These are phyloP conservation scores for Drosophila setosimentum DNA, from an alignment of 2,888 invertebrate species.

Conservation along the genomic window DNA sequence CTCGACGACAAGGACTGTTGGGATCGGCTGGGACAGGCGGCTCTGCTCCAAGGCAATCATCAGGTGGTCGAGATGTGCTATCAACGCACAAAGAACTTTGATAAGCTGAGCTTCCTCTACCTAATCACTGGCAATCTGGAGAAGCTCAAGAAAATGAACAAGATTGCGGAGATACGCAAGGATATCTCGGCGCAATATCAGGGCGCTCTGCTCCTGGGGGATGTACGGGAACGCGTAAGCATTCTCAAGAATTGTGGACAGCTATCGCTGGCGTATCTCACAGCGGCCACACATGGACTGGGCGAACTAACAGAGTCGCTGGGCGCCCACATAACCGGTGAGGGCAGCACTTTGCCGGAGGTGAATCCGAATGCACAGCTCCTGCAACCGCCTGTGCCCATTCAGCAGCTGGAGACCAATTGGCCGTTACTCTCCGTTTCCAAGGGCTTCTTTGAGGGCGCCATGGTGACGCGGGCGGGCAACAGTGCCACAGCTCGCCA, in stretches of 20 bases:
- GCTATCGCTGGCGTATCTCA: slow-evolving; percentile 95
- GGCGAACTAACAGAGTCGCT: slow-evolving; percentile 91
- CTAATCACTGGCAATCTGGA: slow-evolving; percentile 99
- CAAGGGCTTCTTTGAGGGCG: slow-evolving; percentile 89
- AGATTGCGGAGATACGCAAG: slow-evolving; percentile 99
- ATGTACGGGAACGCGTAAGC: slow-evolving; percentile 94
- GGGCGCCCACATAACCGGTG: slow-evolving; percentile 88
- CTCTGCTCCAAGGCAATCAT: slow-evolving; percentile 96
- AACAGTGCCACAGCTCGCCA: slow-evolving; percentile 84
- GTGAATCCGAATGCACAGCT: slow-evolving; percentile 91
- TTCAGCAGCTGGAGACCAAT: slow-evolving; percentile 96
- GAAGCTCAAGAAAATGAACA: slow-evolving; percentile 99
- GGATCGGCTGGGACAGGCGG: slow-evolving; percentile 97
- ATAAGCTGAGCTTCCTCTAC: slow-evolving; percentile 98
- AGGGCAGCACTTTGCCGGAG: slow-evolving; percentile 89
- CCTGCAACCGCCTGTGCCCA: slow-evolving; percentile 95
- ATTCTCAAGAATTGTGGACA: slow-evolving; percentile 92
- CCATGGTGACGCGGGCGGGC: slow-evolving; percentile 86
- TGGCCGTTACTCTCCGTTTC: slow-evolving; percentile 98
- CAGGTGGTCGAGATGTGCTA: slow-evolving; percentile 99
- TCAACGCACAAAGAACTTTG: slow-evolving; percentile 99
- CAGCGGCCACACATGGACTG: slow-evolving; percentile 96
- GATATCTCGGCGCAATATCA: slow-evolving; percentile 99
- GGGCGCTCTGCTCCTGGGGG: slow-evolving; percentile 96
- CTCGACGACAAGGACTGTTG: slow-evolving; percentile 97